Conservation (phyloP, 1,140 invertebrate species). For the Pseudomyrmex pallidus region DNA sequence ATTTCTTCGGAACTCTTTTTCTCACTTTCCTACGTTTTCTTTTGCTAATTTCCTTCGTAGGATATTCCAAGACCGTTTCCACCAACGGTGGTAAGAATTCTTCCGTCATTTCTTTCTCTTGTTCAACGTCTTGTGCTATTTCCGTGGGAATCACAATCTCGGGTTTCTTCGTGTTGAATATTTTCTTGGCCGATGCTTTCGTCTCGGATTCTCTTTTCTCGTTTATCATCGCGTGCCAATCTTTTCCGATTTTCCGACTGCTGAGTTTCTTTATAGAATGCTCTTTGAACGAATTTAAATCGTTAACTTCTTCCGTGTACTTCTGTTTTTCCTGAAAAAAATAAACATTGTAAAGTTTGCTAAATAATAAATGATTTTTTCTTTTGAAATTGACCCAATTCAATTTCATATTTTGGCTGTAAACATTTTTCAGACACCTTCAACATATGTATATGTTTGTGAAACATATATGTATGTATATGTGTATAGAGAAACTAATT, state of each 20-base stretch:
- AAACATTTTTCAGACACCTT: no score
- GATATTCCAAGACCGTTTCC: not conserved
- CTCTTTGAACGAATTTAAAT: not conserved
- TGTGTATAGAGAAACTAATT: not conserved
- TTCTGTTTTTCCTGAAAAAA: constrained; percentile 32
- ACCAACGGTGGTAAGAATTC: not conserved
- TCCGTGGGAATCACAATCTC: constrained; percentile 2
- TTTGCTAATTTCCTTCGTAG: not conserved
- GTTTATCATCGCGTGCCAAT: not conserved
- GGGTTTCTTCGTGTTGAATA: not conserved
- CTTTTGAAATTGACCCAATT: no score
- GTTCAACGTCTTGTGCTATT: constrained; percentile 20
- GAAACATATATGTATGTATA: not conserved
- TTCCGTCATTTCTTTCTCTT: constrained; percentile 1
- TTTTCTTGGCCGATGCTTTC: not conserved
- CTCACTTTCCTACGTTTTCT: constrained; percentile 10
- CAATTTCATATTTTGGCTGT: no score
- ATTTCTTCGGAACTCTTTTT: constrained; percentile 3
- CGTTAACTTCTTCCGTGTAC: constrained; percentile 21
- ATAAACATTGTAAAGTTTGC: no score
- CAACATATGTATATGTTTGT: no score
- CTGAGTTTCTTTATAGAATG: not conserved
- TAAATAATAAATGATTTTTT: no score
- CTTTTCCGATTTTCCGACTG: constrained; percentile 22
- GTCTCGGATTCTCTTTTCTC: not conserved